phyloP scores from a whole-genome alignment of 1,140 invertebrate species.

The Coboldia fuscipes region DNA sequence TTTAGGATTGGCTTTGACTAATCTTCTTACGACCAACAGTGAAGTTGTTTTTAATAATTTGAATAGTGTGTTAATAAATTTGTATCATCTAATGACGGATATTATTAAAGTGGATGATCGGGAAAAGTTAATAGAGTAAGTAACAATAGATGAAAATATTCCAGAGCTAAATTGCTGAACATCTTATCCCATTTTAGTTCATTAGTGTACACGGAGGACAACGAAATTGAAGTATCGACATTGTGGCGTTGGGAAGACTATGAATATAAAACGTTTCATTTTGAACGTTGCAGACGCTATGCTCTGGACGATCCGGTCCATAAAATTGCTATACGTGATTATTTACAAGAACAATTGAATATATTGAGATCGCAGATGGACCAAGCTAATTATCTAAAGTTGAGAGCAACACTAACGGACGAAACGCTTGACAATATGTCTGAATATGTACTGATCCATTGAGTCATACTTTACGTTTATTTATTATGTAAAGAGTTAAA shows the following conservation, averaged over 20 bases:
- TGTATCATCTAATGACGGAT: neutral
- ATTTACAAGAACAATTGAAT: no score
- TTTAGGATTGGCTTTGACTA: slow-evolving; percentile 56
- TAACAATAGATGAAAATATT: no score
- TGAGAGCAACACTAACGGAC: no score
- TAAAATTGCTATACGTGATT: no score
- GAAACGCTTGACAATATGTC: no score
- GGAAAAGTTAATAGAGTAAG: slow-evolving; percentile 4
- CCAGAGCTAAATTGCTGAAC: slow-evolving; percentile 2
- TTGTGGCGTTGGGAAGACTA: slow-evolving; percentile 11
- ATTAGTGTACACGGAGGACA: slow-evolving; percentile 16
- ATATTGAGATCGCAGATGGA: no score
- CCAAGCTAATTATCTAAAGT: no score
- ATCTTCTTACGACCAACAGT: slow-evolving; percentile 45
- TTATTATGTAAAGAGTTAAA: no score
- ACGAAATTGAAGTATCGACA: slow-evolving; percentile 11
- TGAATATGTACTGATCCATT: no score
- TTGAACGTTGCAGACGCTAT: slow-evolving; percentile 30
- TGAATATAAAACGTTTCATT: slow-evolving; percentile 17
- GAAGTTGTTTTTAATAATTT: slow-evolving; percentile 48
- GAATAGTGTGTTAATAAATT: slow-evolving; percentile 23
- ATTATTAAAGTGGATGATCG: neutral
- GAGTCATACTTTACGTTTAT: no score
- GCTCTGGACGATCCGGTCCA: no score
- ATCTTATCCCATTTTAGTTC: slow-evolving; percentile 7